Evolutionary conservation across 1,140 invertebrate genomes (phyloP).

Genomic region (Ditylenchus dipsaci): DNA sequence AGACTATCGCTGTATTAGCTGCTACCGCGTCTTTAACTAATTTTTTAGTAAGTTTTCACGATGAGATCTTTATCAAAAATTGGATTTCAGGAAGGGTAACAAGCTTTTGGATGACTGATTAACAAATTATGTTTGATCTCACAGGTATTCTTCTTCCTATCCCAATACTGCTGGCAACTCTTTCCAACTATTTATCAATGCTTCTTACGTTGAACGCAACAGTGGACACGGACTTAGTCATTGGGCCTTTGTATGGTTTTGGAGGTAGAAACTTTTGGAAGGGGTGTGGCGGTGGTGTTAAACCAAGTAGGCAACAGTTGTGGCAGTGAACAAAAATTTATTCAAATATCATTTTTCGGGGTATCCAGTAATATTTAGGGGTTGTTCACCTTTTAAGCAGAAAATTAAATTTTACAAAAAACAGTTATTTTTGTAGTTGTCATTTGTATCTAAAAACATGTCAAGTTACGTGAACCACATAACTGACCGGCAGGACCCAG

Average conservation of each 20-base stretch:
- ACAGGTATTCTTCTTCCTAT: conserved; percentile 52
- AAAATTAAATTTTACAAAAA: too few relatives aligned
- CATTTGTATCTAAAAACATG: too few relatives aligned
- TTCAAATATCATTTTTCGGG: too few relatives aligned
- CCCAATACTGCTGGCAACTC: conserved; percentile 43
- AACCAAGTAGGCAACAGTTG: too few relatives aligned
- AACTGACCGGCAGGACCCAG: too few relatives aligned
- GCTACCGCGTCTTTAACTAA: conserved; percentile 28
- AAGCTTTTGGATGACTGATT: not conserved
- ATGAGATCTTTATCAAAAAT: not conserved
- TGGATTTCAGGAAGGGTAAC: not conserved
- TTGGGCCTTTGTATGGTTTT: conserved; percentile 45
- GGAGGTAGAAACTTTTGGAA: too few relatives aligned
- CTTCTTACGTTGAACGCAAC: conserved; percentile 40
- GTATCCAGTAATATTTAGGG: too few relatives aligned
- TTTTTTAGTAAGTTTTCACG: conserved; percentile 17
- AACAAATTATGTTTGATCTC: conserved; percentile 25
- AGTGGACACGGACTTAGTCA: conserved; percentile 29
- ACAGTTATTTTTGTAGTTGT: too few relatives aligned
- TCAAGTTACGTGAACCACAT: too few relatives aligned
- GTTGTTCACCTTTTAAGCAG: too few relatives aligned
- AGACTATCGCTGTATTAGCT: conserved; percentile 27
- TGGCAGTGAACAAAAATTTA: too few relatives aligned
- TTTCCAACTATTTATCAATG: conserved; percentile 46
- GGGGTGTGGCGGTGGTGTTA: too few relatives aligned